Evolutionary conservation across 2,888 invertebrate genomes (phyloP).

Genomic region (Papilio demoleus): DNA sequence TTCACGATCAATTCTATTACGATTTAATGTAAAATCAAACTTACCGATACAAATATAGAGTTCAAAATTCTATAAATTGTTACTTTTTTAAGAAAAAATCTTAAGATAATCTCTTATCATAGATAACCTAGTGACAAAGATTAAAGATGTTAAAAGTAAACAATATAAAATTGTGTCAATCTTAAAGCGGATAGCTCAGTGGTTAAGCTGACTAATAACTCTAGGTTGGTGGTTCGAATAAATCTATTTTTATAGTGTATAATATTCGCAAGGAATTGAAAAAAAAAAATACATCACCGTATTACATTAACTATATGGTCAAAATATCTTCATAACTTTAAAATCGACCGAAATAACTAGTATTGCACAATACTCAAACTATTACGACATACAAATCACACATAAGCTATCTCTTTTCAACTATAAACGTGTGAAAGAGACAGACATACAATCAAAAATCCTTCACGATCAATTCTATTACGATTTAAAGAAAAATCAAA

Average conservation of each 20-base stretch:
- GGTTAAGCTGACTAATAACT: neutral
- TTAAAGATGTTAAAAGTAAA: neutral
- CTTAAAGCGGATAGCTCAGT: neutral
- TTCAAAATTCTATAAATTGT: slow-evolving; percentile 1
- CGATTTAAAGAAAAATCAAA: neutral
- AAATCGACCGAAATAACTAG: neutral
- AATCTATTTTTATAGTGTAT: no score
- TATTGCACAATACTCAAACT: slow-evolving; percentile 10
- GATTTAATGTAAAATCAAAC: neutral
- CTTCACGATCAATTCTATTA: neutral
- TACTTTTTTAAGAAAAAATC: slow-evolving; percentile 15
- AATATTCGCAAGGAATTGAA: no score
- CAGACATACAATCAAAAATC: neutral
- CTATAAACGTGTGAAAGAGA: neutral
- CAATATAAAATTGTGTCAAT: neutral
- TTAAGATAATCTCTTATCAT: slow-evolving; percentile 45
- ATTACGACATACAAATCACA: neutral
- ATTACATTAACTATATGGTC: no score
- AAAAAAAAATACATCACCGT: neutral
- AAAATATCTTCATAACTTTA: no score
- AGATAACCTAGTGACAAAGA: slow-evolving; percentile 44
- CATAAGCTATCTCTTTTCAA: neutral
- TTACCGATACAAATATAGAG: neutral
- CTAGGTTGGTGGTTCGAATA: no score
- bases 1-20: neutral